Percentiles rank a stretch among this genome's conserved stretches.
Conservation (phyloP, 2,113 vertebrate species). For the Rallus limicola region DNA sequence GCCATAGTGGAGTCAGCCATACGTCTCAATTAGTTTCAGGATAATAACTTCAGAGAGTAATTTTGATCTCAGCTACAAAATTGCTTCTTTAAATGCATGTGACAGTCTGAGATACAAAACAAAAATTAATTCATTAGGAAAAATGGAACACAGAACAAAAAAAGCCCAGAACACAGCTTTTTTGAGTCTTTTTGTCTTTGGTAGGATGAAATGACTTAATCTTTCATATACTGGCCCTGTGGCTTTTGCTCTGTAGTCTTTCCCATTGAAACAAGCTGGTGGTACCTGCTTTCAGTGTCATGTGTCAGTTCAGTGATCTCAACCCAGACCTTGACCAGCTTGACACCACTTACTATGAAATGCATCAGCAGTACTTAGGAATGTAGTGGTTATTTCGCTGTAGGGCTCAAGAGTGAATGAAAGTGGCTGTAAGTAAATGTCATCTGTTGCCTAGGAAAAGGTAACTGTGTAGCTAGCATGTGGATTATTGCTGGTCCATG, state of each 20-base stretch:
- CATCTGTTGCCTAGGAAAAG: background rate
- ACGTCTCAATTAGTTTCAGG: background rate
- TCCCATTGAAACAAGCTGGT: background rate
- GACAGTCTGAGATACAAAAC: background rate
- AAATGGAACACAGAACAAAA: background rate
- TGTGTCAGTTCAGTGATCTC: background rate
- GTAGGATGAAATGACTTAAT: background rate
- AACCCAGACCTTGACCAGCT: background rate
- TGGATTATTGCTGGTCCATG: background rate
- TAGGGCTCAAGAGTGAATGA: background rate
- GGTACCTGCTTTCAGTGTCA: background rate
- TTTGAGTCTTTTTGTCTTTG: background rate
- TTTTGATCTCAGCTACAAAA: background rate
- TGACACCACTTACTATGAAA: background rate
- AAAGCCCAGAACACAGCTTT: background rate
- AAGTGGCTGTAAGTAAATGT: background rate
- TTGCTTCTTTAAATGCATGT: background rate
- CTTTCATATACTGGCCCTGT: background rate
- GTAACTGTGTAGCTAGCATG: background rate
- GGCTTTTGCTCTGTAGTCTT: background rate
- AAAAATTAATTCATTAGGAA: background rate
- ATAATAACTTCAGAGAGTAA: background rate
- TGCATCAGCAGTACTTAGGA: background rate
- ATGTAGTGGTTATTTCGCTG: background rate
- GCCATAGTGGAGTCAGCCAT: background rate